Percentiles rank a stretch among this genome's conserved stretches.
Conservation (phyloP, 1,140 invertebrate species). For the Hylaeus volcanicus region DNA sequence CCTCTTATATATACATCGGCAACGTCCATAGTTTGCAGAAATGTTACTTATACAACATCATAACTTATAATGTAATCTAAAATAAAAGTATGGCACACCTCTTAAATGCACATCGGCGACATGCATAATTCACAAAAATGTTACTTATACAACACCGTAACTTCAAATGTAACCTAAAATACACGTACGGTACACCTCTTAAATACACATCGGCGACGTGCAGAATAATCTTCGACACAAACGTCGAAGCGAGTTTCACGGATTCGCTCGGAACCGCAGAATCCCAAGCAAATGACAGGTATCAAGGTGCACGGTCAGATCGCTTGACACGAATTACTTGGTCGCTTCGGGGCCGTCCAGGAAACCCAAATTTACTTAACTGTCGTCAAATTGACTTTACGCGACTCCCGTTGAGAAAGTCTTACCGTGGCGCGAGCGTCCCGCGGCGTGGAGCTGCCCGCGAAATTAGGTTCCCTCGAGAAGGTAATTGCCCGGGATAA, state of each 20-base stretch:
- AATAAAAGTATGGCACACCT: too few relatives aligned
- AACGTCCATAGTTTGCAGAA: too few relatives aligned
- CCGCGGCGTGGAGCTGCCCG: neutral
- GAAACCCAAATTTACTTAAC: conserved; percentile 47
- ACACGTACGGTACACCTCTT: too few relatives aligned
- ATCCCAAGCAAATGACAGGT: conserved; percentile 2
- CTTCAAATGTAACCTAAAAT: too few relatives aligned
- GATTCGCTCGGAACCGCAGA: neutral
- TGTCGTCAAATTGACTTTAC: conserved; percentile 36
- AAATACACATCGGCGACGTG: too few relatives aligned
- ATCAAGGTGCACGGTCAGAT: conserved; percentile 2
- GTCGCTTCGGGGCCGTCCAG: neutral
- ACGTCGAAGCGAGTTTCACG: neutral
- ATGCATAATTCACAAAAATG: too few relatives aligned
- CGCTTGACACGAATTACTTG: conserved; percentile 38
- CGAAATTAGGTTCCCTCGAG: conserved; percentile 27
- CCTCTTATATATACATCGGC: too few relatives aligned
- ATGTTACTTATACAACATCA: too few relatives aligned
- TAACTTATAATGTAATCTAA: too few relatives aligned
- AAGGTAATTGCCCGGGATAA: conserved; percentile 26
- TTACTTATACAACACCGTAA: too few relatives aligned
- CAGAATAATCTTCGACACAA: too few relatives aligned
- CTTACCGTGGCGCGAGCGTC: neutral
- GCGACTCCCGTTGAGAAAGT: conserved; percentile 43
- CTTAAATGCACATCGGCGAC: too few relatives aligned